Conservation (phyloP, 2,888 invertebrate genomes). For the Tachina grossa region DNA sequence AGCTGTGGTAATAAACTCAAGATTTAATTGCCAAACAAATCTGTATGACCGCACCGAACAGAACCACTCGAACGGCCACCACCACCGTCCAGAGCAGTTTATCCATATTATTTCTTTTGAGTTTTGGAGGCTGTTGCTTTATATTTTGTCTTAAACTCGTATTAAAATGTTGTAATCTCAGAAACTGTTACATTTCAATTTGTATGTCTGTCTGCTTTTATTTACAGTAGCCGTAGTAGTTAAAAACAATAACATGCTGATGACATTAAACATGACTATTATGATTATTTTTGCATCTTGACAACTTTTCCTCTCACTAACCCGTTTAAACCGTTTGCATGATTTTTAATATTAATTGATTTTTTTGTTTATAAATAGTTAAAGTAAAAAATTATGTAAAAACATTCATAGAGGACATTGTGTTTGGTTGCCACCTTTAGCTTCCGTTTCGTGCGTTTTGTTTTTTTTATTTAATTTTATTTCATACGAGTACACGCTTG, state of each 20-base stretch:
- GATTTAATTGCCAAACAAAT: constrained; percentile 68
- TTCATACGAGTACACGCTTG: constrained; percentile 28
- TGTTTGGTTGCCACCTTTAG: constrained; percentile 46
- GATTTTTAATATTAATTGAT: constrained; percentile 51
- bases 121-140: constrained; percentile 11
- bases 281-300: constrained; percentile 41
- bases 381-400: constrained; percentile 39
- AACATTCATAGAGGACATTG: constrained; percentile 27
- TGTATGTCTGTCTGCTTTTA: constrained; percentile 5
- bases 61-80: constrained; percentile 20
- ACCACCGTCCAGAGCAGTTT: constrained; percentile 34
- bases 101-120: constrained; percentile 4
- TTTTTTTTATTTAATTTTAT: neutral
- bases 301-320: neutral
- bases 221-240: constrained; percentile 60
- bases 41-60: constrained; percentile 45
- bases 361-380: constrained; percentile 33
- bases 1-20: constrained; percentile 62
- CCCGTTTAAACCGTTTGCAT: neutral
- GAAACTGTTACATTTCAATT: constrained; percentile 54
- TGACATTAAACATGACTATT: constrained; percentile 68
- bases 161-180: constrained; percentile 62
- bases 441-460: constrained; percentile 30
- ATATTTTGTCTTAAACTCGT: constrained; percentile 40
- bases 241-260: constrained; percentile 65